Evolutionary conservation across 2,113 vertebrate species (phyloP).

Genomic region (Macroglossus sobrinus): DNA sequence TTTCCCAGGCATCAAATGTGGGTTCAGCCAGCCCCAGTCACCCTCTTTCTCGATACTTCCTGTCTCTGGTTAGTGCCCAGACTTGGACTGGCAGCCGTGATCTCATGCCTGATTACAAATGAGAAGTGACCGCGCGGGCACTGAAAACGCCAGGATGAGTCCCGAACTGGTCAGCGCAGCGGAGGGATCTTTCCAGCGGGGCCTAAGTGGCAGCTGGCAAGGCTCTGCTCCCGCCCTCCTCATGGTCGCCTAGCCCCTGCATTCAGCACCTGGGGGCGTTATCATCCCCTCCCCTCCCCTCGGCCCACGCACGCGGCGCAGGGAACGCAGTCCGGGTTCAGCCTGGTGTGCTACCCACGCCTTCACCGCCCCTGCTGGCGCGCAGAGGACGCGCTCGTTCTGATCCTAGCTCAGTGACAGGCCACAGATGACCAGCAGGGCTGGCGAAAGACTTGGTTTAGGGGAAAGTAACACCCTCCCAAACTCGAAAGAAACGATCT

Average conservation of each 20-base stretch:
- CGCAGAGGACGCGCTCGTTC: not conserved
- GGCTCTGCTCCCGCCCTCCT: not conserved
- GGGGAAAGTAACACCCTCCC: not conserved
- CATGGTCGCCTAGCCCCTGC: accelerated
- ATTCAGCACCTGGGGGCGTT: not conserved
- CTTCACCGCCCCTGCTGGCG: accelerated
- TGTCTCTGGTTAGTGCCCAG: not conserved
- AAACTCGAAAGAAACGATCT: not conserved
- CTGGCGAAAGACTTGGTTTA: not conserved
- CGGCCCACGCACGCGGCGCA: not conserved
- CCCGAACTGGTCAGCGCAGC: not conserved
- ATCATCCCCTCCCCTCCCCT: too few species aligned
- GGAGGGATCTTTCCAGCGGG: not conserved
- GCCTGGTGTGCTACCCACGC: accelerated
- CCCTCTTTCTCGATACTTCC: not conserved
- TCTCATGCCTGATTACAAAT: not conserved
- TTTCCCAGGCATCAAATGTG: not conserved
- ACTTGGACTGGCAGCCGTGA: not conserved
- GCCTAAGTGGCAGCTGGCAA: not conserved
- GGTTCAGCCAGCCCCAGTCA: not conserved
- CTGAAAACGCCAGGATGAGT: not conserved
- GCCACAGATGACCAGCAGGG: not conserved
- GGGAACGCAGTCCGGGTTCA: not conserved
- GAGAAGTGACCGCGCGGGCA: not conserved
- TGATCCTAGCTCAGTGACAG: not conserved